Evolutionary conservation across 2,797 vertebrate genomes (phyloP).

Genomic region (Parambassis ranga): DNA sequence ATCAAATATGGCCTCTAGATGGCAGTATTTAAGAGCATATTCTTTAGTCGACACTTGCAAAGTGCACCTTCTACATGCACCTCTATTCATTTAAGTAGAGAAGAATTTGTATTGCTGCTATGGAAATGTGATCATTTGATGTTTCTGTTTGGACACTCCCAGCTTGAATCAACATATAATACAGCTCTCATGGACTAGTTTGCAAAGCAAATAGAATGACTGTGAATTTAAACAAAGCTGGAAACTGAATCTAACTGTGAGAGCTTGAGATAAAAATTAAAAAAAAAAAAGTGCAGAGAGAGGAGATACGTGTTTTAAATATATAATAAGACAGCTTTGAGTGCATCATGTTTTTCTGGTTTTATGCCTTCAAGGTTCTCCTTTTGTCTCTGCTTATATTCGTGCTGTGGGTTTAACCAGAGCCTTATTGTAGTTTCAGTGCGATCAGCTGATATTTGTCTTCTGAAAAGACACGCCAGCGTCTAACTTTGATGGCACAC

Average conservation of each 20-base stretch:
- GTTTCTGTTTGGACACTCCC: slow-evolving; percentile 21
- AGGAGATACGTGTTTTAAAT: background rate
- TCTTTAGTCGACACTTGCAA: background rate
- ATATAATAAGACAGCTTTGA: too few relatives aligned
- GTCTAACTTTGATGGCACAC: background rate
- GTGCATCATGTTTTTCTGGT: background rate
- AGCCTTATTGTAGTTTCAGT: slow-evolving; percentile 6
- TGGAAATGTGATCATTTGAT: background rate
- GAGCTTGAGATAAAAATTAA: background rate
- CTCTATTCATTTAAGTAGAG: background rate
- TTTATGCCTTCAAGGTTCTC: background rate
- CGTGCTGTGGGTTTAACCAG: background rate
- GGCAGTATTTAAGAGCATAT: slow-evolving; percentile 63
- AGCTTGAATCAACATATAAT: slow-evolving; percentile 5
- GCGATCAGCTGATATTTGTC: slow-evolving; percentile 15
- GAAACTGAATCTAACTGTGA: background rate
- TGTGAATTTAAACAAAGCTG: slow-evolving; percentile 3
- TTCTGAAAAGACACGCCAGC: background rate
- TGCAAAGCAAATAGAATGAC: slow-evolving; percentile 10
- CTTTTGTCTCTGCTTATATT: background rate
- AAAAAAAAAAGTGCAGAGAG: background rate
- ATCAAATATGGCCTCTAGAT: slow-evolving; percentile 54
- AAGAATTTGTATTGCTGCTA: background rate
- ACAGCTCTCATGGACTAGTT: background rate
- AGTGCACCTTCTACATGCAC: background rate